These are phyloP conservation scores for Exephanes ischioxanthus DNA, from an alignment of 2,888 invertebrate species.

Conservation along the genomic window DNA sequence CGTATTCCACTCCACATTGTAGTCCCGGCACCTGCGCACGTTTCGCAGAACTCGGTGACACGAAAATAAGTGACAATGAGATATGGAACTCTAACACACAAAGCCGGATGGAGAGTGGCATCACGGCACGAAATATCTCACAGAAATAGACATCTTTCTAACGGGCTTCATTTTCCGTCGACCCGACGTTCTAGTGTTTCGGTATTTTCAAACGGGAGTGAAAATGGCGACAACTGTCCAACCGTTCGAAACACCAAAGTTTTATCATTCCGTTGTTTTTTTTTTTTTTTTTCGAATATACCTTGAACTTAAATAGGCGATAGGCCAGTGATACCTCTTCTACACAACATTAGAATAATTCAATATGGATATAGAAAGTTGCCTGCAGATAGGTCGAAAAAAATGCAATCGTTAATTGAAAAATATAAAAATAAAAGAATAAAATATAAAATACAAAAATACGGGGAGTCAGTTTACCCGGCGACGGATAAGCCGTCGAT, in stretches of 20 bases:
- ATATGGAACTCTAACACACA: background rate
- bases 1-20: background rate
- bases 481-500: background rate
- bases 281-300: background rate
- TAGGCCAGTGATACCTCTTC: background rate
- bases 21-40: background rate
- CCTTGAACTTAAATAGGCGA: background rate
- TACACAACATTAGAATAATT: background rate
- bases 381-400: background rate
- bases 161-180: background rate
- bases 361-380: background rate
- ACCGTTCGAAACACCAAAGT: background rate
- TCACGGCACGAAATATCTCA: background rate
- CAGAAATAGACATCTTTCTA: background rate
- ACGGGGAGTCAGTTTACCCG: background rate
- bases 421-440: too few relatives aligned
- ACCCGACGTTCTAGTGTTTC: background rate
- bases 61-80: slow-evolving; percentile 32
- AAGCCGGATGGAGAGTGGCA: background rate
- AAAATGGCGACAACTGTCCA: background rate
- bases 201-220: background rate
- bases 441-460: background rate
- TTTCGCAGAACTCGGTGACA: slow-evolving; percentile 21
- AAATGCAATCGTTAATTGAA: background rate
- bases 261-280: background rate